Evolutionary conservation across 2,113 vertebrate genomes (phyloP).

Genomic region (Melospiza georgiana): DNA sequence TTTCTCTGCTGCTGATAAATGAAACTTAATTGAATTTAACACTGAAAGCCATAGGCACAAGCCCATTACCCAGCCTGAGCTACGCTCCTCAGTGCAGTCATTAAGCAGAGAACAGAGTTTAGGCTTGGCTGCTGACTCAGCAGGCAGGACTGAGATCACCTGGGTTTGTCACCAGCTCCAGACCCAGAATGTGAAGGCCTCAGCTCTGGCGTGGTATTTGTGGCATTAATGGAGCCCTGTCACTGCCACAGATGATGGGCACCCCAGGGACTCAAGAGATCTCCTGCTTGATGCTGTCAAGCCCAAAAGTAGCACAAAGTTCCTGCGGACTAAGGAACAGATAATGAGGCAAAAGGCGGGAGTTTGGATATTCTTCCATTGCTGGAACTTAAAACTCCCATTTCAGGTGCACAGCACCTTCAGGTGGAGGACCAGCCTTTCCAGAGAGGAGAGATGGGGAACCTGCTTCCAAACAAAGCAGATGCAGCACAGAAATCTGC

Average conservation of each 20-base stretch:
- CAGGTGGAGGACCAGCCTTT: not conserved
- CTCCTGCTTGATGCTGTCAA: not conserved
- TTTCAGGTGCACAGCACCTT: not conserved
- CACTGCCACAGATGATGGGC: not conserved
- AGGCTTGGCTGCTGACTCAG: not conserved
- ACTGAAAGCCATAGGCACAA: not conserved
- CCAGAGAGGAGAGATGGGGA: not conserved
- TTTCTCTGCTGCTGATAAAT: not conserved
- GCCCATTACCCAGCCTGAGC: not conserved
- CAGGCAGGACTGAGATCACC: not conserved
- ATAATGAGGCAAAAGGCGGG: not conserved
- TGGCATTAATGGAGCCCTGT: too few species aligned
- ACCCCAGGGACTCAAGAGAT: not conserved
- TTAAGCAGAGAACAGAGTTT: not conserved
- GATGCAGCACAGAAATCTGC: not conserved
- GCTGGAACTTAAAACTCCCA: not conserved
- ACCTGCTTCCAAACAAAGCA: not conserved
- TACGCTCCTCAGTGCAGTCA: rapidly evolving
- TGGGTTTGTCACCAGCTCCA: not conserved
- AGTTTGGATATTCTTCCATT: not conserved
- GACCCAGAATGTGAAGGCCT: not conserved
- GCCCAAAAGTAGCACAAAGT: not conserved
- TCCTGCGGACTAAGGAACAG: rapidly evolving
- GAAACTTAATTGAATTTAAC: conserved; percentile 8
- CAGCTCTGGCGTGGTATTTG: not conserved